Percentiles rank a stretch among this genome's conserved stretches.
Conservation (phyloP, 1,140 invertebrate genomes). For the Telenomus remus region DNA sequence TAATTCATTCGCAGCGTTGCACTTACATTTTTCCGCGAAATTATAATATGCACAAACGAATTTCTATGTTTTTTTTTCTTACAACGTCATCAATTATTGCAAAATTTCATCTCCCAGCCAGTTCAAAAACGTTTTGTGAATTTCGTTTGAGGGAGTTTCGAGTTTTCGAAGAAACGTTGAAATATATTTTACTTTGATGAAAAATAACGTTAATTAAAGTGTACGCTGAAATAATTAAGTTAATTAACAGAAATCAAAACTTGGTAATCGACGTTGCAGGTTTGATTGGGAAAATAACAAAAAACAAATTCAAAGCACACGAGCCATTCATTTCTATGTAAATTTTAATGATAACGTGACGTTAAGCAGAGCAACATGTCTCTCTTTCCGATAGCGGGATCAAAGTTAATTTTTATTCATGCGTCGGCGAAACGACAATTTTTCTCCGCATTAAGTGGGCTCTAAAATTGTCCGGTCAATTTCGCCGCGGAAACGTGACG, state of each 20-base stretch:
- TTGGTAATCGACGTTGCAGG: not conserved
- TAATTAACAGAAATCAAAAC: not conserved
- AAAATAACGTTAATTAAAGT: too few species aligned
- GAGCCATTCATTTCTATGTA: constrained; percentile 55
- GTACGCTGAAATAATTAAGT: not conserved
- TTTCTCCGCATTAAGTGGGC: constrained; percentile 74
- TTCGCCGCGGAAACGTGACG: constrained; percentile 71
- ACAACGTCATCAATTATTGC: not conserved
- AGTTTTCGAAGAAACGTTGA: too few species aligned
- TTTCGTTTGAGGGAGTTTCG: too few species aligned
- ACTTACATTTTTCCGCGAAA: constrained; percentile 29
- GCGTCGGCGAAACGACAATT: constrained; percentile 73
- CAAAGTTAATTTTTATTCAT: constrained; percentile 75
- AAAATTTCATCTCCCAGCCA: not conserved
- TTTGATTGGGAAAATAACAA: not conserved
- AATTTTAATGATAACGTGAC: constrained; percentile 50
- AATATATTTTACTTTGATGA: too few species aligned
- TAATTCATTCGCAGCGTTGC: constrained; percentile 19
- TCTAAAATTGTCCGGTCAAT: constrained; percentile 76
- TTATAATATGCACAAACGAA: constrained; percentile 49
- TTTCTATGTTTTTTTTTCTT: constrained; percentile 5
- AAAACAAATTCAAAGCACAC: constrained; percentile 33
- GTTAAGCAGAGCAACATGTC: constrained; percentile 48
- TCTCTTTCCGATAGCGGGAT: constrained; percentile 52
- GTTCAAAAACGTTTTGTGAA: too few species aligned